Conservation (phyloP, 2,797 vertebrate species). For the Vespertilio murinus region DNA sequence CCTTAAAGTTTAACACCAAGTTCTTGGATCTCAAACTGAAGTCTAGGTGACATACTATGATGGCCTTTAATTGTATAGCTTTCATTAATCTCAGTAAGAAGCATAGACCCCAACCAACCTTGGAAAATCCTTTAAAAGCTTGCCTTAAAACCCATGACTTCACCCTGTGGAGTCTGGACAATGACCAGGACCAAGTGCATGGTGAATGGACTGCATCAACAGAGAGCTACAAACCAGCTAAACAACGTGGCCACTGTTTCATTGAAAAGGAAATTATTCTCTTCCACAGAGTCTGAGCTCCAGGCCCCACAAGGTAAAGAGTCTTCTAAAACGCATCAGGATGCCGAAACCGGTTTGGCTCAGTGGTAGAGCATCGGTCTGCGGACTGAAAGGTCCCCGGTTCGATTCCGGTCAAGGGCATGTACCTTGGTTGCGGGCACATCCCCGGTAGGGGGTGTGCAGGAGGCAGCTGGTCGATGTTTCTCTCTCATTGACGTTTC, state of each 20-base stretch:
- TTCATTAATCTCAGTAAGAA: constrained; percentile 55
- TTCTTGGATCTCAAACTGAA: constrained; percentile 54
- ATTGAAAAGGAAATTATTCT: background rate
- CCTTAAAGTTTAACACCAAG: constrained; percentile 70
- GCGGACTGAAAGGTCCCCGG: no score
- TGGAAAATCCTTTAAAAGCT: constrained; percentile 29
- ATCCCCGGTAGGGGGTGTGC: no score
- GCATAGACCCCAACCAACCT: constrained; percentile 63
- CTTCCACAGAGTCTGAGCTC: rapidly evolving
- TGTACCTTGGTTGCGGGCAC: no score
- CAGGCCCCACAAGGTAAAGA: background rate
- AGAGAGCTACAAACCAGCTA: background rate
- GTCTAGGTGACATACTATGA: constrained; percentile 20
- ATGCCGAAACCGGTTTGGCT: no score
- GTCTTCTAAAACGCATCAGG: background rate
- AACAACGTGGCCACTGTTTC: background rate
- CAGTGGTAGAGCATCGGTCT: no score
- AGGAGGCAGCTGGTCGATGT: no score
- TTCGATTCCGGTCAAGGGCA: no score
- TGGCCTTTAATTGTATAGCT: constrained; percentile 61
- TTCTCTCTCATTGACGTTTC: no score
- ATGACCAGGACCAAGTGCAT: constrained; percentile 50
- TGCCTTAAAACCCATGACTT: background rate
- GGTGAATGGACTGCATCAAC: background rate
- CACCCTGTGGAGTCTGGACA: constrained; percentile 45